Evolutionary conservation across 2,888 invertebrate species (phyloP).

Genomic region (Hemistola chrysoprasaria): DNA sequence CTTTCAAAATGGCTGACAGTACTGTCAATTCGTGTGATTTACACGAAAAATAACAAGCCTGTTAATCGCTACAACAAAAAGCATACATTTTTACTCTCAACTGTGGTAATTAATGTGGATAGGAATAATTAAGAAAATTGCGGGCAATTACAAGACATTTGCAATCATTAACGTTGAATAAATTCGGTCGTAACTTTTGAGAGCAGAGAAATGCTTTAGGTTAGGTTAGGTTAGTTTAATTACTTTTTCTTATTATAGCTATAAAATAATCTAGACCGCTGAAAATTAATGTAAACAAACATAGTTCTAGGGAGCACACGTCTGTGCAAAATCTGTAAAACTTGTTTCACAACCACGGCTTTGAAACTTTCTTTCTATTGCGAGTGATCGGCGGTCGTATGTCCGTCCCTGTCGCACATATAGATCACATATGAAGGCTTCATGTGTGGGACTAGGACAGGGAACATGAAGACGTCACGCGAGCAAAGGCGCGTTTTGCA

Average conservation of each 20-base stretch:
- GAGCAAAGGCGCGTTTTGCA: conserved; percentile 77
- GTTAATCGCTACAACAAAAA: conserved; percentile 6
- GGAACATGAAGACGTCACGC: conserved; percentile 79
- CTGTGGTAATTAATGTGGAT: conserved; percentile 9
- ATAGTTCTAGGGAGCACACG: conserved; percentile 50
- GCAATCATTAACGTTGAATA: conserved; percentile 12
- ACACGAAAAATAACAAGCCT: conserved; percentile 8
- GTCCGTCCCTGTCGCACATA: conserved; percentile 54
- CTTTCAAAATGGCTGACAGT: conserved; percentile 40
- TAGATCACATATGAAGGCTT: conserved; percentile 33
- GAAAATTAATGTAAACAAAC: conserved; percentile 45
- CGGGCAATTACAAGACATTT: conserved; percentile 18
- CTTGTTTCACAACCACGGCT: conserved; percentile 73
- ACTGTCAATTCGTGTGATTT: conserved; percentile 24
- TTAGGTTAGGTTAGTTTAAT: neutral
- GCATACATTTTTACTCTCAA: conserved; percentile 7
- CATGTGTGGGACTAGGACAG: conserved; percentile 62
- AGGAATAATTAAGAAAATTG: conserved; percentile 14
- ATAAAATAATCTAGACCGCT: conserved; percentile 1
- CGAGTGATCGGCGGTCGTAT: conserved; percentile 49
- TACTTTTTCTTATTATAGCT: no score
- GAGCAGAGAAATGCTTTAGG: neutral
- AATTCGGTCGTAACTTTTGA: conserved; percentile 5
- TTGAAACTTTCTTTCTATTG: conserved; percentile 77
- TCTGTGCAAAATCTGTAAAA: conserved; percentile 78